Base-by-base conservation (phyloP, 2,888 invertebrate genomes). In the Andricus curvator region DNA sequence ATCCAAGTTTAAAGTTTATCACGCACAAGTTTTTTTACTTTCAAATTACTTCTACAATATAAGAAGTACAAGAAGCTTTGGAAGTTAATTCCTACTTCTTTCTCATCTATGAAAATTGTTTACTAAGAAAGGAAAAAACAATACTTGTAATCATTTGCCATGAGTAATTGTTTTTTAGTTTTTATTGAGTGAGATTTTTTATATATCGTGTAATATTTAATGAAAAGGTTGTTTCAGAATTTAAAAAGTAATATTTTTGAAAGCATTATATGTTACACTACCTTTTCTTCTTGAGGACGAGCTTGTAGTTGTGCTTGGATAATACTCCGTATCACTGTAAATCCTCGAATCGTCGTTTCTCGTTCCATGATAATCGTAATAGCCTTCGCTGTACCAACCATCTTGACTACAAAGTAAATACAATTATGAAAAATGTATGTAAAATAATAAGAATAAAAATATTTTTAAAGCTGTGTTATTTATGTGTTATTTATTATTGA, bases 351-450 rank as follows among this genome's bases (percentile, higher is more conserved):
- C 94, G 92, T 89, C 94, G 93, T 89, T 93, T 92, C 94, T 89
- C 78, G 90, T 88, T 79, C 88, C 87, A 80, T 93, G 93, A 87
- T 93, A 93, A 83, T 93, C 93, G 84, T 93, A 93, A 51, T 56
- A 51, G 80, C 94, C 93, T 87, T 94, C 94, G 87, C 94, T 94
- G 88, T 93, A 93, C 94, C 94, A 94, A 79, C 93, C 93, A 81
- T 94, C 94, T 92, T 94, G 94, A 88, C 94, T 94, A 92, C 86
- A 94, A 94, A 84, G 81, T 88, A 83, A 85, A 85, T 80, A 83
- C 56, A 84, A 56, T 41, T 41, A 51, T 51, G 25, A 70, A 6
- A 20, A 33, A 70, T 29, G 4, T 9, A 15, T 2, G n/a, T 11
- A 81, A 79, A 80, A 48, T 76, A 81, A 60, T 51, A 8, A 25